Evolutionary conservation across 2,888 invertebrate species (phyloP).

Genomic region (Atethmia centrago): DNA sequence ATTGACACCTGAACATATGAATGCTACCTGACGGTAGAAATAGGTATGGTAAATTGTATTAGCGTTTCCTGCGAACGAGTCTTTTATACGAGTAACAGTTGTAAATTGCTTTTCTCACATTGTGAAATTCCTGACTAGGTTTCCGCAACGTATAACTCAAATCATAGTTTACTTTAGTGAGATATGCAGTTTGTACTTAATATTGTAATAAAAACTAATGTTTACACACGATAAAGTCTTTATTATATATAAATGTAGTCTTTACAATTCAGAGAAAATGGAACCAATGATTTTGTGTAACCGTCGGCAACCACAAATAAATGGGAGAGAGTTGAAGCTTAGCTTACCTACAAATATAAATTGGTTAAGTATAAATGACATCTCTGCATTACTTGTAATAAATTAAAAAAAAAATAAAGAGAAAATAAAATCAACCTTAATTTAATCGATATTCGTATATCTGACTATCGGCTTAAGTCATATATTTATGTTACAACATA

Average conservation of each 20-base stretch:
- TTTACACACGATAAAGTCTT: slow-evolving; percentile 1
- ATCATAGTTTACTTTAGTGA: no score
- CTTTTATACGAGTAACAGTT: neutral
- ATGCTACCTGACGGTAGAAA: neutral
- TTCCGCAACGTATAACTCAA: no score
- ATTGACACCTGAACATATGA: neutral
- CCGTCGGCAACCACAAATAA: neutral
- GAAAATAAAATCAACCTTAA: no score
- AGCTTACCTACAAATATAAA: neutral
- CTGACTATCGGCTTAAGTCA: neutral
- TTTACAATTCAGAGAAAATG: slow-evolving; percentile 17
- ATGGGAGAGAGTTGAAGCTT: neutral
- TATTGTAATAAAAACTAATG: neutral
- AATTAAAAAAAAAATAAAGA: no score
- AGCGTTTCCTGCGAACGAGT: neutral
- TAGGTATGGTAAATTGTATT: neutral
- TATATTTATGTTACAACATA: neutral
- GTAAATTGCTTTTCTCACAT: no score
- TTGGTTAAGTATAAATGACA: neutral
- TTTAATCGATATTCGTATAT: slow-evolving; percentile 24
- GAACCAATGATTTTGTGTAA: neutral
- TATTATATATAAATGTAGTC: slow-evolving; percentile 20
- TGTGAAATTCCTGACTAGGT: no score
- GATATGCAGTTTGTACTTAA: slow-evolving; percentile 20
- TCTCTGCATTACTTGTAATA: slow-evolving; percentile 6